Conservation (phyloP, 2,113 vertebrate species). For the Paraplagusia blochii region DNA sequence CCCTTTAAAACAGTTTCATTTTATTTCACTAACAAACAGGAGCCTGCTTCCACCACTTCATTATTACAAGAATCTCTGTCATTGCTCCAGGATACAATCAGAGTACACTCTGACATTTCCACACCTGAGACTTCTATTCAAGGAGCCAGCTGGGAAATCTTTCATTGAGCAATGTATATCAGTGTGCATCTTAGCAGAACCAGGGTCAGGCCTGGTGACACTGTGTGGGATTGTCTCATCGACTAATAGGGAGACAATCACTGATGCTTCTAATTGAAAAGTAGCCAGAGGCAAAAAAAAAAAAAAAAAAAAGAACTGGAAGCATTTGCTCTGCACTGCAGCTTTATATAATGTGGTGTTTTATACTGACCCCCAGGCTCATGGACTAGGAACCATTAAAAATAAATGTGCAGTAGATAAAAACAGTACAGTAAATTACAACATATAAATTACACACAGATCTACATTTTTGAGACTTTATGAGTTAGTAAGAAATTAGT, state of each 20-base stretch:
- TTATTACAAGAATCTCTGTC: conserved; percentile 25
- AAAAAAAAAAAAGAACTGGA: too few species aligned
- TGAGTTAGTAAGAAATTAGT: too few species aligned
- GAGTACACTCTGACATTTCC: background rate
- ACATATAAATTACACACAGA: too few species aligned
- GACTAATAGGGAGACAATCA: background rate
- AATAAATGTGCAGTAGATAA: too few species aligned
- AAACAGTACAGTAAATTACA: too few species aligned
- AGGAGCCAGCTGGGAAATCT: background rate
- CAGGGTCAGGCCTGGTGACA: background rate
- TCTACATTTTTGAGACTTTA: too few species aligned
- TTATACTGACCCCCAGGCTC: too few species aligned
- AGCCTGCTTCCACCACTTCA: conserved; percentile 16
- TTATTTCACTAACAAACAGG: background rate
- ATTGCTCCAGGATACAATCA: conserved; percentile 20
- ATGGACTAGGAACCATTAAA: too few species aligned
- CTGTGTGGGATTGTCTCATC: background rate
- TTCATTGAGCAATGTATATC: conserved; percentile 7
- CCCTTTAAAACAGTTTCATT: background rate
- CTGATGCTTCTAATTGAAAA: too few species aligned
- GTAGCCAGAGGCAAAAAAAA: too few species aligned
- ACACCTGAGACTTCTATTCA: conserved; percentile 1
- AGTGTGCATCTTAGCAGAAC: conserved; percentile 6
- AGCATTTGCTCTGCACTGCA: too few species aligned
- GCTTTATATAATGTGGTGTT: too few species aligned